Base-by-base conservation (phyloP, 2,888 invertebrate species). In the Himalopsyche japonica region DNA sequence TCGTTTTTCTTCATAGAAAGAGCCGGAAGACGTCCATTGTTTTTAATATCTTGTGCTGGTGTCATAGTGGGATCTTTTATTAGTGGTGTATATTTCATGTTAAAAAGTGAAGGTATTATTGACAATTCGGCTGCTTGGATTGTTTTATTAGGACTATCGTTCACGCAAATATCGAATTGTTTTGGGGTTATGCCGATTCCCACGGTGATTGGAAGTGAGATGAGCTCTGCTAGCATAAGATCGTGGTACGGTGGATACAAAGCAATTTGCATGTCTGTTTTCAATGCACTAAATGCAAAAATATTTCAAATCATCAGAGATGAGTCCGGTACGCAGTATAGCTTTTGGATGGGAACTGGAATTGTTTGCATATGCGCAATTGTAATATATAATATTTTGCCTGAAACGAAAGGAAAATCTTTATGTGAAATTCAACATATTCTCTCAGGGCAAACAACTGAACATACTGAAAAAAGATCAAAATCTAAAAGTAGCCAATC, bases 171-270 rank as follows among this genome's bases (percentile, higher is more conserved):
- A 32, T 82, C 78, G 30, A 82, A 82, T 24, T 37, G 79, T 27
- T 49, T 78, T 57, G 82, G 78, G 20, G 64, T 48, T 7, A 49
- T 76, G 24, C n/a, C 79, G 5, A 57, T 82, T 20, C 82, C 82
- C n/a, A 79, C 57, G 1, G 32, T 82, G 4, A 82, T 84, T 7
- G 77, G 78, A 18, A 84, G 84, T 20, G 84, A 84, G 64, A 84
- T 84, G 84, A 84, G 84, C 43, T 81, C 84, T 7, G 84, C 84
- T 10, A 84, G 84, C 64, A 81, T 84, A 6, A 32, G 84, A 49
- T 81, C 84, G 20, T 84, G 84, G 84, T 80, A 76, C 27, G 81
- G 84, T 64, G 84, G 77, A 32, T 84, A 81, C 20, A 84, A 81
- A 78, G 57, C 81, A 6, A 84, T 84, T 10, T 30, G 20, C 32